Conservation (phyloP, 2,888 invertebrate genomes). For the Polymixis flavicincta region DNA sequence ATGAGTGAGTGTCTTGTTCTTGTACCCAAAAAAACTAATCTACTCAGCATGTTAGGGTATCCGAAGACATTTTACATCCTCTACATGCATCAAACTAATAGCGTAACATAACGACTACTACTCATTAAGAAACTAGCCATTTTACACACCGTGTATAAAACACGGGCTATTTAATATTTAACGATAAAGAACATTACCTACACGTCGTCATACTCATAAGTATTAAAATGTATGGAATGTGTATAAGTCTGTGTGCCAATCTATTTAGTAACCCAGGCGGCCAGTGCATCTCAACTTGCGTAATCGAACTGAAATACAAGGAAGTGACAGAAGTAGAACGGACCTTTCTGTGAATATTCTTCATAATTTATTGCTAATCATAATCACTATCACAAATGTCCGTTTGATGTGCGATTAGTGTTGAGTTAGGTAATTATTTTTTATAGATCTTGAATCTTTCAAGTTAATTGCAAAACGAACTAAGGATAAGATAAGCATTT, state of each 20-base stretch:
- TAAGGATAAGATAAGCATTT: background rate
- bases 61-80: background rate
- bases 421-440: conserved; percentile 8
- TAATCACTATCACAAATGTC: conserved; percentile 22
- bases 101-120: background rate
- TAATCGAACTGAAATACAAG: conserved; percentile 76
- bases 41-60: background rate
- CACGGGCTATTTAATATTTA: conserved; percentile 32
- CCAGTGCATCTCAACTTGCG: conserved; percentile 77
- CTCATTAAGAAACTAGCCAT: conserved; percentile 29
- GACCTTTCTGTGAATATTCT: conserved; percentile 63
- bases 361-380: conserved; percentile 43
- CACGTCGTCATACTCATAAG: conserved; percentile 43
- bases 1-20: background rate
- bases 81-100: background rate
- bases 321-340: conserved; percentile 69
- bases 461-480: background rate
- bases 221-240: conserved; percentile 71
- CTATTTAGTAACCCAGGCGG: conserved; percentile 75
- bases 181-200: conserved; percentile 34
- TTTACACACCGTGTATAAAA: conserved; percentile 27
- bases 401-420: conserved; percentile 21
- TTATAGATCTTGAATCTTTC: background rate
- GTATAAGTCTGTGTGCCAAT: conserved; percentile 72
- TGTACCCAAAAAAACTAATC: background rate